These are phyloP conservation scores for Panulirus ornatus DNA, from an alignment of 1,140 invertebrate species.

Conservation along the genomic window DNA sequence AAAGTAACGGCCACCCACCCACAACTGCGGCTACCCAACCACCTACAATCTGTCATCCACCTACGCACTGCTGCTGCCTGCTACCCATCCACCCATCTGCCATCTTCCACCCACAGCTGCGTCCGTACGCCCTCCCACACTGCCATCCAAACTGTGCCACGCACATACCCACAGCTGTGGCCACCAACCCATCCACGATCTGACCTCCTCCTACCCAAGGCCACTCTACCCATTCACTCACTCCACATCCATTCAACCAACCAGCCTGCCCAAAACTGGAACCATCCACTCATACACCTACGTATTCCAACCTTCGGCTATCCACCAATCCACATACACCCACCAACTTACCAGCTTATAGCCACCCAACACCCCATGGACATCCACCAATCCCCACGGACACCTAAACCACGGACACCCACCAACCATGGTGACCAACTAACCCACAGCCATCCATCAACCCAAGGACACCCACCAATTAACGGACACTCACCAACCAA, in stretches of 20 bases:
- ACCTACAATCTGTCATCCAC: not conserved
- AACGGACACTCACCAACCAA: no score
- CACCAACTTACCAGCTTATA: not conserved
- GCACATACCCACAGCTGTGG: not conserved
- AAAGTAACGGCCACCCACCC: not conserved
- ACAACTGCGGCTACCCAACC: no score
- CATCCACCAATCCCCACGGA: not conserved
- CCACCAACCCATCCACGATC: not conserved
- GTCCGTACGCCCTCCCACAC: no score
- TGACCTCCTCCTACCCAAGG: not conserved
- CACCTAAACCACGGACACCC: no score
- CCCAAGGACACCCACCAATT: no score
- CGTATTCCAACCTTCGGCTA: not conserved
- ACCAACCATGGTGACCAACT: no score
- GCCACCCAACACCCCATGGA: not conserved
- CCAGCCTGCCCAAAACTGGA: not conserved
- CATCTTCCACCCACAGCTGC: no score
- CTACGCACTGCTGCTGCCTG: no score
- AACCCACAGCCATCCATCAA: no score
- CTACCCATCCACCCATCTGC: not conserved
- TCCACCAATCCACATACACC: not conserved
- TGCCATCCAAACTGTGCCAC: no score
- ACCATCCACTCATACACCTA: not conserved
- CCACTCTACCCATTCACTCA: not conserved
- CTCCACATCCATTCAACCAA: not conserved